Conservation (phyloP, 2,888 invertebrate species). For the Orthonychiurus folsomi region DNA sequence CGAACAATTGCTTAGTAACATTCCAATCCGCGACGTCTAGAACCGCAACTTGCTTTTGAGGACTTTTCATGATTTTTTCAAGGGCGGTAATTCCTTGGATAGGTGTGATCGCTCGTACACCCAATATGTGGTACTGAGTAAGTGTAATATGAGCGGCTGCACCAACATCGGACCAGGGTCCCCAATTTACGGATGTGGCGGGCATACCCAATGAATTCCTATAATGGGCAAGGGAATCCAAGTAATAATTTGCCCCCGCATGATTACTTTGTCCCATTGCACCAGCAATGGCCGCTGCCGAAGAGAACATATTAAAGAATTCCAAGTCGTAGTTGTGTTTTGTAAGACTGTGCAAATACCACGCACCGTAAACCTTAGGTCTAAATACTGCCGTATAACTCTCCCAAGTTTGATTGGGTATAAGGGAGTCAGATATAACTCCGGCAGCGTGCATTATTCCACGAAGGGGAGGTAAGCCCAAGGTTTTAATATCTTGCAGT, state of each 20-base stretch:
- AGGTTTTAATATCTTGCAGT: constrained; percentile 16
- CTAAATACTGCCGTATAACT: constrained; percentile 20
- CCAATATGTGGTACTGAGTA: constrained; percentile 13
- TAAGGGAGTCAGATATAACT: constrained; percentile 21
- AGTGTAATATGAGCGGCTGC: constrained; percentile 24
- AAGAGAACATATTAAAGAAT: constrained; percentile 27
- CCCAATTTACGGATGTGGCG: constrained; percentile 29
- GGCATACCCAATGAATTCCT: constrained; percentile 22
- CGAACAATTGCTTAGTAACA: constrained; percentile 12
- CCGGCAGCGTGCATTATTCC: constrained; percentile 33
- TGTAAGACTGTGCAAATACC: constrained; percentile 28
- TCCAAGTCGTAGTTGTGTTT: constrained; percentile 17
- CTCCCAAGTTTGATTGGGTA: constrained; percentile 31
- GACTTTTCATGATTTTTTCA: constrained; percentile 18
- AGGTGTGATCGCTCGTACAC: constrained; percentile 20
- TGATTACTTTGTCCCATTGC: constrained; percentile 29
- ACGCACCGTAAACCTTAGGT: constrained; percentile 27
- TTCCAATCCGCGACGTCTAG: constrained; percentile 20
- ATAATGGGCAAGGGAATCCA: constrained; percentile 23
- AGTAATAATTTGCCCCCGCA: constrained; percentile 20
- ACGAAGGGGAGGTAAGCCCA: constrained; percentile 23
- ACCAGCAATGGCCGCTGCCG: constrained; percentile 22
- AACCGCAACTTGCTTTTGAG: constrained; percentile 16
- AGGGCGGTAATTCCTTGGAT: constrained; percentile 23
- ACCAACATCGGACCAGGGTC: constrained; percentile 25